Conservation (phyloP, 2,113 vertebrate genomes). For the Lates calcarifer region DNA sequence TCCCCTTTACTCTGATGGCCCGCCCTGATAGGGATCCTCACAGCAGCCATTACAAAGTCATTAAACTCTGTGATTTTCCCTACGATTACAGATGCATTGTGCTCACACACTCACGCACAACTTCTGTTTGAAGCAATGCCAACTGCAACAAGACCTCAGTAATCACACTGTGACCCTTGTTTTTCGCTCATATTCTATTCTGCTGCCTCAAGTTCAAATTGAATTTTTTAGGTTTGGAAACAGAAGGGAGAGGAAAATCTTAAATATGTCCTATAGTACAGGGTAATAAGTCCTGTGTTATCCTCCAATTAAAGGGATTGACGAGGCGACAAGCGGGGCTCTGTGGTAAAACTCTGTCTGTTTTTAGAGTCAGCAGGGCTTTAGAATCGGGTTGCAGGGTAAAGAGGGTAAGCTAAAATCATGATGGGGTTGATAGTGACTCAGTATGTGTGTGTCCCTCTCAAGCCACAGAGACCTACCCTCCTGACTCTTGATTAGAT, state of each 20-base stretch:
- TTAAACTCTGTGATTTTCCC: not conserved
- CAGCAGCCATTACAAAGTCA: not conserved
- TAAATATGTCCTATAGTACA: not conserved
- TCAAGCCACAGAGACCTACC: not conserved
- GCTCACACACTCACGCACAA: not conserved
- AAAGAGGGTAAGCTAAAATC: constrained; percentile 17
- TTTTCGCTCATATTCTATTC: not conserved
- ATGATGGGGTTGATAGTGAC: constrained; percentile 9
- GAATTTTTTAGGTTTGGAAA: not conserved
- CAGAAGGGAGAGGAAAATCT: not conserved
- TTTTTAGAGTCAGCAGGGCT: constrained; percentile 51
- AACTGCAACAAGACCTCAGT: not conserved
- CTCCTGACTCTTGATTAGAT: constrained; percentile 24
- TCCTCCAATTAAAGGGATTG: constrained; percentile 27
- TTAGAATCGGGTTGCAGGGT: constrained; percentile 43
- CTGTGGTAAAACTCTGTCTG: constrained; percentile 21
- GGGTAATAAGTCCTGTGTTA: constrained; percentile 7
- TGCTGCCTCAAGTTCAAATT: not conserved
- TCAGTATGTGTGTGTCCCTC: not conserved
- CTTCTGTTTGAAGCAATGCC: not conserved
- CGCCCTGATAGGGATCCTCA: not conserved
- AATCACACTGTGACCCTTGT: not conserved
- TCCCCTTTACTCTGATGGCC: constrained; percentile 9
- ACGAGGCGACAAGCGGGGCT: not conserved
- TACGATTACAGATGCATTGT: not conserved